Evolutionary conservation across 2,113 vertebrate species (phyloP), one percentile per base, ranked within the genome.

Genomic region (Podarcis raffonei): DNA sequence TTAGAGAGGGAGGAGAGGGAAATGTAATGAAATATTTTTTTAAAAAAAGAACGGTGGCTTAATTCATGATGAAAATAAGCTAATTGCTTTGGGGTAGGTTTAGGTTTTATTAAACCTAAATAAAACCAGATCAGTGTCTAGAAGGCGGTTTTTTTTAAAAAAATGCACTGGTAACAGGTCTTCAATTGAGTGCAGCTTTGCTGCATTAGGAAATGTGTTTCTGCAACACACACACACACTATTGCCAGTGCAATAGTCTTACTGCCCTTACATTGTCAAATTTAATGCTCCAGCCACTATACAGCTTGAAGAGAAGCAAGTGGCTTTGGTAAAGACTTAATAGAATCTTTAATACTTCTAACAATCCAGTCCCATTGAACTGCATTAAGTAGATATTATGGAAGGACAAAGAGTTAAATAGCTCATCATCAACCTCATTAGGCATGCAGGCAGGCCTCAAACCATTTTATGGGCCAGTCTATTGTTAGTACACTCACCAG

Each of bases 341-440:
- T 98, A 98, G 98, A 99, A 98, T 97, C 98, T 98, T 99, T 98
- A 98, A 99, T 97, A 98, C 97, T 94, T 97, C 97, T 97, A 97
- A 99, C 98, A 99, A 98, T 98, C 97, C 97, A 95, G 97, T 97
- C 97, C 98, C 97, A 98, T 98, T 98, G 98, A 99, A 97, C 97
- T 98, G 98, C 98, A 97, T 99, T 99, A 99, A 99, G 98, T 97
- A 98, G 98, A 99, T 99, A 98, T 98, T 98, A 98, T 97, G 96
- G 97, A 96, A 97, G 98, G 97, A 99, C 98, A 98, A 98, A 98
- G 98, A 98, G 96, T 97, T 98, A 98, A 99, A 99, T 98, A 98
- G 98, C 98, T 98, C 95, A 97, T 98, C 98, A 98, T 98, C 98
- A 98, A 98, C 97, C 98, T 98, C 98, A 98, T 98, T 98, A 96